Conservation (phyloP, 2,888 invertebrate genomes). For the Lithophane ornitopus region DNA sequence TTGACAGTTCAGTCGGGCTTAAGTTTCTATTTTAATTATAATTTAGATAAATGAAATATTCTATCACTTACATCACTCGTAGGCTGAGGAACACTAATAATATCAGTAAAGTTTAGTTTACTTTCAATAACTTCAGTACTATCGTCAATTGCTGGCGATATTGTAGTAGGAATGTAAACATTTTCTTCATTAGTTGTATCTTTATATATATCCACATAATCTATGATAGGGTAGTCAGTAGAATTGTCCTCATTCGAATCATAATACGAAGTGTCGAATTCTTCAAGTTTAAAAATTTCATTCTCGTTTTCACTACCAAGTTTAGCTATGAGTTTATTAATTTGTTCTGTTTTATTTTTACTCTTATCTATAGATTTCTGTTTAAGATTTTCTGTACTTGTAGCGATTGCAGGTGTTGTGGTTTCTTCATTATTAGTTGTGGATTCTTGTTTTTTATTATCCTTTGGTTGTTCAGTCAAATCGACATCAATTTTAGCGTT, state of each 20-base stretch:
- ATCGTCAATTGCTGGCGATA: neutral
- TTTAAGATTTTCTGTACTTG: neutral
- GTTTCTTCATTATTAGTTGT: neutral
- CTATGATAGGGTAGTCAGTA: conserved; percentile 83
- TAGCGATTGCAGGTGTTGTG: neutral
- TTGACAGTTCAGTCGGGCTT: no score
- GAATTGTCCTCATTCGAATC: conserved; percentile 76
- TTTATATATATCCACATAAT: conserved; percentile 84
- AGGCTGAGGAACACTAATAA: neutral
- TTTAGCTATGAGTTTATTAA: conserved; percentile 40
- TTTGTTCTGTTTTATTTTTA: conserved; percentile 25
- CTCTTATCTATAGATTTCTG: neutral
- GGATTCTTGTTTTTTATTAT: neutral
- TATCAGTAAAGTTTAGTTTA: neutral
- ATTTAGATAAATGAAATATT: neutral
- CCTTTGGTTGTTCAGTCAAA: conserved; percentile 30
- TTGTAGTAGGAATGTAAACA: conserved; percentile 63
- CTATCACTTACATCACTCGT: conserved; percentile 28
- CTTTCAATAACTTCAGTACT: neutral
- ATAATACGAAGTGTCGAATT: conserved; percentile 67
- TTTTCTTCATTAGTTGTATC: conserved; percentile 83
- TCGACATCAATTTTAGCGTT: conserved; percentile 60
- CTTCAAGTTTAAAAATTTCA: conserved; percentile 67
- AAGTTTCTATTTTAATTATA: neutral
- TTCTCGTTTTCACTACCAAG: conserved; percentile 67